These are phyloP conservation scores for Perca fluviatilis DNA, from an alignment of 2,113 vertebrate genomes.

Conservation along the genomic window DNA sequence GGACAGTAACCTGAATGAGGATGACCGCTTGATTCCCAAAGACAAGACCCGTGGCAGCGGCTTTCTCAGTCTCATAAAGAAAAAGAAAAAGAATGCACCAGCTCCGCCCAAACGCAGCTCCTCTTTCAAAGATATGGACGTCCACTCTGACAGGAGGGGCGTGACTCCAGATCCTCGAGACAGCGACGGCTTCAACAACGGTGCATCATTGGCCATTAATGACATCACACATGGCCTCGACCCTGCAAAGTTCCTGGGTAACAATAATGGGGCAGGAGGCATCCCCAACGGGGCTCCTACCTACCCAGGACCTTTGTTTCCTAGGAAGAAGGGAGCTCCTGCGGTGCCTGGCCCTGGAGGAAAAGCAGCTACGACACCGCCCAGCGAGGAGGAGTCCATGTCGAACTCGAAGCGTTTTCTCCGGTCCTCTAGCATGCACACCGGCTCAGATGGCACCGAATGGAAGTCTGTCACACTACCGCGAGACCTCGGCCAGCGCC, in stretches of 20 bases:
- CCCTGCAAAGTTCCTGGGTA: constrained; percentile 81
- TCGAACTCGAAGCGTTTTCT: constrained; percentile 91
- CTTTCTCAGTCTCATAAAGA: constrained; percentile 95
- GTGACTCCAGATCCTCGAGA: constrained; percentile 82
- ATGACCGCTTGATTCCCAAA: constrained; percentile 92
- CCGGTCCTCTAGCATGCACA: constrained; percentile 90
- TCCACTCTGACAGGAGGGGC: constrained; percentile 82
- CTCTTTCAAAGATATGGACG: constrained; percentile 93
- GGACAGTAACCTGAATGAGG: constrained; percentile 90
- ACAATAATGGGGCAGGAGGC: constrained; percentile 83
- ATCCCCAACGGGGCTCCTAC: constrained; percentile 89
- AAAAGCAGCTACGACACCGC: constrained; percentile 79
- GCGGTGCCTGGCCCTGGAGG: constrained; percentile 74
- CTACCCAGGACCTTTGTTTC: constrained; percentile 86
- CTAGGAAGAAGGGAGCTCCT: constrained; percentile 88
- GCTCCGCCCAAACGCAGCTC: constrained; percentile 95
- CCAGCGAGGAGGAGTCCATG: constrained; percentile 87
- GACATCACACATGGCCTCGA: constrained; percentile 71
- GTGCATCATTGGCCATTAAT: constrained; percentile 69
- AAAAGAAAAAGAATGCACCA: constrained; percentile 95
- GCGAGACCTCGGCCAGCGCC: constrained; percentile 90
- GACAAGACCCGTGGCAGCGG: constrained; percentile 91
- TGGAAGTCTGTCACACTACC: constrained; percentile 95
- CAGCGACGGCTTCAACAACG: constrained; percentile 84
- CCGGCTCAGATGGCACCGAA: constrained; percentile 86